A percentile compares a stretch with the other conserved stretches of the same genome.
phyloP scores from a whole-genome alignment of 2,113 vertebrate genomes.

The Trogon surrucura region DNA sequence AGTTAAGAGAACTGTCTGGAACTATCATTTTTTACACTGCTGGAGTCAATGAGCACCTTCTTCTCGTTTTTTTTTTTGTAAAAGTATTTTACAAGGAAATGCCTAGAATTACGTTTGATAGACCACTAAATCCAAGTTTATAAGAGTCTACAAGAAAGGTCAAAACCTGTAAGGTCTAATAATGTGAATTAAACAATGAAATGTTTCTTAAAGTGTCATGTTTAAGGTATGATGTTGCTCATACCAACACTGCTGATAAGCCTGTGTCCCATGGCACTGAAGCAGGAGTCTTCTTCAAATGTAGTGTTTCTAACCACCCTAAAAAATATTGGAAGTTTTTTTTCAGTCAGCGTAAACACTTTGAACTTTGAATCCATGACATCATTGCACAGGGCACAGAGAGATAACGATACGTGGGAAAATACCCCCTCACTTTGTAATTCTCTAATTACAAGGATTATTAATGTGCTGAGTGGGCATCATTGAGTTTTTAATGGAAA shows the following conservation, averaged over 20 bases:
- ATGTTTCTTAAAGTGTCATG: not conserved
- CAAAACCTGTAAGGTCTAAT: not conserved
- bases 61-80: not conserved
- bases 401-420: not conserved
- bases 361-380: not conserved
- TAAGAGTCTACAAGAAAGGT: not conserved
- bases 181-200: not conserved
- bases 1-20: not conserved
- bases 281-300: not conserved
- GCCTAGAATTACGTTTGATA: not conserved
- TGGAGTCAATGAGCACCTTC: not conserved
- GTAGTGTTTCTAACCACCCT: not conserved
- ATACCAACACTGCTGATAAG: not conserved
- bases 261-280: not conserved
- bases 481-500: not conserved
- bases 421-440: not conserved
- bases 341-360: not conserved
- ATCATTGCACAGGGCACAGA: not conserved
- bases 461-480: not conserved
- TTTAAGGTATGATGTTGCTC: accelerated
- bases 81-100: not conserved
- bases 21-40: not conserved
- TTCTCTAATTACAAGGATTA: not conserved
- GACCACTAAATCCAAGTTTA: not conserved
- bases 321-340: not conserved